Evolutionary conservation across 2,113 vertebrate species (phyloP).

Genomic region (Lates calcarifer): DNA sequence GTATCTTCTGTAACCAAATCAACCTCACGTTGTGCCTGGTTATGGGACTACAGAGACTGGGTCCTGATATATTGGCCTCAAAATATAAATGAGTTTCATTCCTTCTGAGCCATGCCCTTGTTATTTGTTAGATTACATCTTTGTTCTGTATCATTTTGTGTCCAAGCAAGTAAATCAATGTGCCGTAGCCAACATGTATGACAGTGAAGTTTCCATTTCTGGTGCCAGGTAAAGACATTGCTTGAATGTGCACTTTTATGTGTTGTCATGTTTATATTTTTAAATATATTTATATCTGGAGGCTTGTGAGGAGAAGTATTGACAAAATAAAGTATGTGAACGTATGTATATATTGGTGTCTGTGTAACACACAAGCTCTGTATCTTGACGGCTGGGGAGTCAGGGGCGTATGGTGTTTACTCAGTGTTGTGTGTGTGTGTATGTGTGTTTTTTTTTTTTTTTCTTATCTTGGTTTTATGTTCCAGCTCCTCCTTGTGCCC

Average conservation of each 20-base stretch:
- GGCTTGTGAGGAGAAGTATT: constrained; percentile 65
- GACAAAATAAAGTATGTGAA: constrained; percentile 70
- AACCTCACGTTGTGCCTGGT: constrained; percentile 77
- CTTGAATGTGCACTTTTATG: constrained; percentile 73
- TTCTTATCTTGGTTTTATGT: constrained; percentile 63
- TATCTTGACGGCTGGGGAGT: background rate
- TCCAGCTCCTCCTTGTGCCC: constrained; percentile 45
- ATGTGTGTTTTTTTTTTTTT: constrained; percentile 16
- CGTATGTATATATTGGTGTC: constrained; percentile 48
- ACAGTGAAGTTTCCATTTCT: constrained; percentile 56
- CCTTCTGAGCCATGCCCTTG: constrained; percentile 57
- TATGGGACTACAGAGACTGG: constrained; percentile 60
- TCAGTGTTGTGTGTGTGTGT: background rate
- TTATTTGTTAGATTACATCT: constrained; percentile 49
- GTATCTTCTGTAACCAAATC: constrained; percentile 73
- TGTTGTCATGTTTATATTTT: constrained; percentile 75
- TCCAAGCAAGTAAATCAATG: constrained; percentile 53
- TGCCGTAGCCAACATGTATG: constrained; percentile 58
- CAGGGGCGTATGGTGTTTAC: background rate
- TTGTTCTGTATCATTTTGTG: constrained; percentile 55
- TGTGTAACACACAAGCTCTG: constrained; percentile 19
- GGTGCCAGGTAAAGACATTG: constrained; percentile 60
- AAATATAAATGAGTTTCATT: constrained; percentile 53
- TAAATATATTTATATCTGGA: constrained; percentile 76
- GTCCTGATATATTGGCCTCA: constrained; percentile 53